Conservation (phyloP, 2,113 vertebrate species). For the Dendrocopos noguchii region DNA sequence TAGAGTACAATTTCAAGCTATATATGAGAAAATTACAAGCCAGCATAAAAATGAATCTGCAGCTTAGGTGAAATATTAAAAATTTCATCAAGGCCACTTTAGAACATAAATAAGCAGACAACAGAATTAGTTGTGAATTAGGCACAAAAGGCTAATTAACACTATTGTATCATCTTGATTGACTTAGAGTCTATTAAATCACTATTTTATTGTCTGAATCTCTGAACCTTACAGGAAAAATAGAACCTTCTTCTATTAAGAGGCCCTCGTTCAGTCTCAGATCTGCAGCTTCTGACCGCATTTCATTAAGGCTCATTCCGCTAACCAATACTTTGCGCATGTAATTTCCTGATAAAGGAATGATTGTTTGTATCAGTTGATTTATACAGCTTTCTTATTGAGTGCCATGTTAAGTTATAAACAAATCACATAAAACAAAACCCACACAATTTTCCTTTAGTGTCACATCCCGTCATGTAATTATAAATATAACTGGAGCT, state of each 20-base stretch:
- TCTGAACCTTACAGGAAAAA: constrained; percentile 63
- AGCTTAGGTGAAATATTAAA: constrained; percentile 71
- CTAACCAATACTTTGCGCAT: constrained; percentile 40
- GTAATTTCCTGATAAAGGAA: constrained; percentile 62
- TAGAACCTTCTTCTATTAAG: constrained; percentile 57
- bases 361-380: constrained; percentile 40
- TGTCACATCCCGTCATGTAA: not conserved
- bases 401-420: constrained; percentile 44
- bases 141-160: constrained; percentile 78
- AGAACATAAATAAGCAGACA: constrained; percentile 77
- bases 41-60: constrained; percentile 67
- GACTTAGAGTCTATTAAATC: constrained; percentile 75
- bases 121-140: constrained; percentile 76
- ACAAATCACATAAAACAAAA: constrained; percentile 41
- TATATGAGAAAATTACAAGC: constrained; percentile 77
- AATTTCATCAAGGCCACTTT: constrained; percentile 73
- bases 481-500: not conserved
- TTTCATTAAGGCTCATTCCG: constrained; percentile 62
- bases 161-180: constrained; percentile 75
- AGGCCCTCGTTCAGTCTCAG: constrained; percentile 30
- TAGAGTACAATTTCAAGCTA: constrained; percentile 74
- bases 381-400: constrained; percentile 55
- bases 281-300: constrained; percentile 41
- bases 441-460: not conserved
- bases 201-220: constrained; percentile 73